phyloP scores from a whole-genome alignment of 2,113 vertebrate species.

The Cryptotis parvus region DNA sequence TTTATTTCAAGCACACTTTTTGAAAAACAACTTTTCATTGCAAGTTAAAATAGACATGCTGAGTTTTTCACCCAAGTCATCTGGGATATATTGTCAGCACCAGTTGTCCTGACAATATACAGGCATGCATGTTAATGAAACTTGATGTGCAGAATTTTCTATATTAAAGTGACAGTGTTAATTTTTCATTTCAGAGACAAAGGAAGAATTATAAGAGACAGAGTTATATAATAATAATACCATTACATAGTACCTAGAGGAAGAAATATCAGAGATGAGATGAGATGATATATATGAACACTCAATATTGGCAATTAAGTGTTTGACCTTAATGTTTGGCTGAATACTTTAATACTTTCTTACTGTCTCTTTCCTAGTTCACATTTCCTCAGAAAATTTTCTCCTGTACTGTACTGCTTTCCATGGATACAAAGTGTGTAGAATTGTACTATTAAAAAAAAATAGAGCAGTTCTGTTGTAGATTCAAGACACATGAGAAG shows the following conservation, averaged over 20 bases:
- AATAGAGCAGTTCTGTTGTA: conserved; percentile 19
- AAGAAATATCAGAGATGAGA: background rate
- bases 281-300: background rate
- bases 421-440: conserved; percentile 51
- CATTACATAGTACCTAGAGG: background rate
- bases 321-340: background rate
- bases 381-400: conserved; percentile 42
- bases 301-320: background rate
- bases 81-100: background rate
- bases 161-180: conserved; percentile 51
- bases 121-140: background rate
- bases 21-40: background rate
- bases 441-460: conserved; percentile 47
- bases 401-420: background rate
- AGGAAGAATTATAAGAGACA: conserved; percentile 44
- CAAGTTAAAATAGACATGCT: background rate
- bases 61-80: background rate
- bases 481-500: conserved; percentile 25
- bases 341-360: background rate
- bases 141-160: background rate
- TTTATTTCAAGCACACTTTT: background rate
- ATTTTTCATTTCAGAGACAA: conserved; percentile 40
- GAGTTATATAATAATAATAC: background rate
- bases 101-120: background rate
- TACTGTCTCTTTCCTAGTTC: background rate